Evolutionary conservation across 2,888 invertebrate genomes (phyloP), one percentile per base, ranked within the genome.

Genomic region (Dolichomitus sp.): DNA sequence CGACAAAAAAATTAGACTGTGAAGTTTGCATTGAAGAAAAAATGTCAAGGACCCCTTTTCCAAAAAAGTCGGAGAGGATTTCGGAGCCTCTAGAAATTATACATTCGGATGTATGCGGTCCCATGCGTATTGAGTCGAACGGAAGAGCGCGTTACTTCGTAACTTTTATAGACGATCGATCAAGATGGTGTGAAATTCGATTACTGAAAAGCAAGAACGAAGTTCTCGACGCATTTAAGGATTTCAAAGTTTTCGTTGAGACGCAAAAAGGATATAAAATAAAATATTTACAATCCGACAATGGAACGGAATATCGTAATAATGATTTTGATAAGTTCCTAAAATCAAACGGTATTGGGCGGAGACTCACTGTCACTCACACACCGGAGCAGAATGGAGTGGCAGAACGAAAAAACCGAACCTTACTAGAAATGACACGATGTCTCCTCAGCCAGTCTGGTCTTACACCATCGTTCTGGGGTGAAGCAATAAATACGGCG

Each of bases 351-450:
- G 83, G 91, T 82, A 74, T 82, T 7, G 11, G 85, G 77, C 70
- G 86, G 84, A 48, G 85, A 74, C 6, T 87, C 74, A 48, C 89
- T 0, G 80, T 88, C 6, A 69, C 89, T 0, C 80, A 89, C n/a
- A 89, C 86, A 0, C 90, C 89, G 0, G 87, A 91, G 48, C 89
- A 90, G 17, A 92, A 91, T 70, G 92, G 89, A 0, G 84, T 87
- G 0, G 88, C 91, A 0, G 89, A 93, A 70, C 48, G 89, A 83
- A n/a, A n/a, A n/a, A n/a, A n/a, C n/a, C n/a, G n/a, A n/a, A n/a
- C n/a, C n/a, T n/a, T n/a, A n/a, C n/a, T 89, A 4, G 89, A 90
- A 23, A 85, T 87, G 80, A 88, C 90, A 0, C 74, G 90, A 5
- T 86, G 87, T 2, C 85, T 92, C 61, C 54, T 92, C 66, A 14